These are phyloP conservation scores for Danaus plexippus DNA, from an alignment of 1,140 invertebrate species.

Conservation along the genomic window DNA sequence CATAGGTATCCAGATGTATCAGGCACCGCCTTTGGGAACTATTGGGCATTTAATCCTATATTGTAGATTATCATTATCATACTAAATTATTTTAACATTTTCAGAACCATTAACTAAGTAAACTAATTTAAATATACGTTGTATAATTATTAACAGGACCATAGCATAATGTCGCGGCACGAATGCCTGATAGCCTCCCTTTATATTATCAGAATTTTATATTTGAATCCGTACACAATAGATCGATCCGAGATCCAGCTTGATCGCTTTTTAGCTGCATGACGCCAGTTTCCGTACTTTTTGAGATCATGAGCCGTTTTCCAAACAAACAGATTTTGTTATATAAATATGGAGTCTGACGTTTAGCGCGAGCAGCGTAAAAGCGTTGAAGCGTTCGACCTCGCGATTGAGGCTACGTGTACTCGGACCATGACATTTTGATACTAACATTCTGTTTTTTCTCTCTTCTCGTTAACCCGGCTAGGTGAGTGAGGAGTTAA, in stretches of 20 bases:
- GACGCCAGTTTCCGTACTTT: conserved; percentile 34
- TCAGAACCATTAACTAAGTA: conserved; percentile 68
- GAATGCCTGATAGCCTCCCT: conserved; percentile 71
- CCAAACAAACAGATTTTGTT: neutral
- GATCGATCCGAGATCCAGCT: conserved; percentile 62
- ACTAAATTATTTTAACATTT: conserved; percentile 71
- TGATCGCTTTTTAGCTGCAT: conserved; percentile 63
- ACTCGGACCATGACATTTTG: conserved; percentile 67
- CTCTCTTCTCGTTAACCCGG: conserved; percentile 72
- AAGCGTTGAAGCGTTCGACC: conserved; percentile 40
- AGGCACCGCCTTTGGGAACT: conserved; percentile 65
- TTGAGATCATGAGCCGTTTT: conserved; percentile 16
- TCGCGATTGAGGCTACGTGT: conserved; percentile 61
- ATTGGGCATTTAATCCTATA: conserved; percentile 73
- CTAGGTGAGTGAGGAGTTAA: conserved; percentile 76
- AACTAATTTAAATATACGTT: conserved; percentile 63
- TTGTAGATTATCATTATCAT: conserved; percentile 70
- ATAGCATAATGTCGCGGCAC: conserved; percentile 58
- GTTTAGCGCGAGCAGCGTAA: conserved; percentile 26
- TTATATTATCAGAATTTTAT: conserved; percentile 37
- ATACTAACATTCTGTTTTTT: conserved; percentile 74
- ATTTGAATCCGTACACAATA: conserved; percentile 51
- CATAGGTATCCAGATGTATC: conserved; percentile 33
- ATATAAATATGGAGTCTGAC: too few relatives aligned
- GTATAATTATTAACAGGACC: conserved; percentile 67